phyloP scores from a whole-genome alignment of 1,140 invertebrate genomes.

The Palaemon carinicauda region DNA sequence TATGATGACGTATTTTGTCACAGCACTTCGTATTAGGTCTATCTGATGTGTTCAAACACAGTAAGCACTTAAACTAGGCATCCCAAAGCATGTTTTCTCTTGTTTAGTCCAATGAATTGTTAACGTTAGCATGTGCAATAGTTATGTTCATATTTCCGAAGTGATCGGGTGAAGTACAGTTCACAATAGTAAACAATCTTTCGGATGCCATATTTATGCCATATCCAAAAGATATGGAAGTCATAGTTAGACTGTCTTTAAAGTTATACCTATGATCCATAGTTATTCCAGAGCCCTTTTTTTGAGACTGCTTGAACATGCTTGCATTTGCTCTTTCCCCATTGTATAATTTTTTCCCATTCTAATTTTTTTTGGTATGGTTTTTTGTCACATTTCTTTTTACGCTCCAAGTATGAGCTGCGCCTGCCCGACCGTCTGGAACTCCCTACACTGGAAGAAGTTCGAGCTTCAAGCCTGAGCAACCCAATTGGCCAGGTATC shows the following conservation, averaged over 20 bases:
- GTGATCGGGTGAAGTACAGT: too few species aligned
- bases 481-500: slow-evolving; percentile 48
- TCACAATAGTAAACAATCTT: too few species aligned
- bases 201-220: too few species aligned
- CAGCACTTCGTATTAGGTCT: too few species aligned
- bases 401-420: slow-evolving; percentile 51
- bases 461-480: slow-evolving; percentile 43
- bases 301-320: slow-evolving; percentile 37
- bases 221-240: not conserved
- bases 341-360: not conserved
- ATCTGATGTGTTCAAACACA: too few species aligned
- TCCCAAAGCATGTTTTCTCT: too few species aligned
- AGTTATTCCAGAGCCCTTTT: slow-evolving; percentile 49
- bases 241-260: not conserved
- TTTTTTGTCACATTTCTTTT: slow-evolving; percentile 52
- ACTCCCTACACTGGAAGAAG: slow-evolving; percentile 49
- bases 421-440: slow-evolving; percentile 48
- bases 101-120: too few species aligned
- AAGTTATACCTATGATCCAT: slow-evolving; percentile 34
- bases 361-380: slow-evolving; percentile 44
- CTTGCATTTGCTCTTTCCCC: slow-evolving; percentile 6
- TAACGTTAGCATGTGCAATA: too few species aligned
- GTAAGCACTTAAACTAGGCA: too few species aligned
- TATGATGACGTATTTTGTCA: too few species aligned
- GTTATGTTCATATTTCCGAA: too few species aligned